Evolutionary conservation across 2,888 invertebrate species (phyloP).

Genomic region (Dynastes grantii): DNA sequence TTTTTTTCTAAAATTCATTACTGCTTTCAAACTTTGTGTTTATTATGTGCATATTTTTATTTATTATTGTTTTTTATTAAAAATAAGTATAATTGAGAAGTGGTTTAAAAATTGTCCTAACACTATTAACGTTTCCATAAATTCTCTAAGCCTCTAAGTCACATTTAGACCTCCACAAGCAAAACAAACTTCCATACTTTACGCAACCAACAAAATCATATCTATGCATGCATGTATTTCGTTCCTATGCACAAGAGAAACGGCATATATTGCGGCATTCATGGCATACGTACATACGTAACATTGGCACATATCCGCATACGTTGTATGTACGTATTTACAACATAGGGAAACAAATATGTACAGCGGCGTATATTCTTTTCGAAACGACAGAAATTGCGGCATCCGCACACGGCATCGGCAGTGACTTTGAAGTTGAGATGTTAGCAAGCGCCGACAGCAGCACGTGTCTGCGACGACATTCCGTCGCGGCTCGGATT

Average conservation of each 20-base stretch:
- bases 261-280: not conserved
- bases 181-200: too few relatives aligned
- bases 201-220: too few relatives aligned
- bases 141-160: too few relatives aligned
- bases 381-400: not conserved
- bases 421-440: constrained; percentile 46
- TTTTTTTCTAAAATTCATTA: too few relatives aligned
- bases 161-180: too few relatives aligned
- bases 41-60: too few relatives aligned
- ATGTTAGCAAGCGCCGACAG: constrained; percentile 40
- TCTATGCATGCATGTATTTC: too few relatives aligned
- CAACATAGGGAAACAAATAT: constrained; percentile 7
- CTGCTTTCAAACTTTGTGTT: too few relatives aligned
- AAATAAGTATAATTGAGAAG: too few relatives aligned
- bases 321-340: not conserved
- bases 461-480: constrained; percentile 37
- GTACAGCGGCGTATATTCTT: constrained; percentile 10
- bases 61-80: too few relatives aligned
- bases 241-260: not conserved
- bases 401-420: constrained; percentile 21
- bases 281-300: not conserved
- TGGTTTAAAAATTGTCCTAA: too few relatives aligned
- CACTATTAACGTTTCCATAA: too few relatives aligned
- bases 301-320: not conserved
- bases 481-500: constrained; percentile 31